Conservation (phyloP, 53 echinoderm and acorn worm species). For the Holothuria scabra region DNA sequence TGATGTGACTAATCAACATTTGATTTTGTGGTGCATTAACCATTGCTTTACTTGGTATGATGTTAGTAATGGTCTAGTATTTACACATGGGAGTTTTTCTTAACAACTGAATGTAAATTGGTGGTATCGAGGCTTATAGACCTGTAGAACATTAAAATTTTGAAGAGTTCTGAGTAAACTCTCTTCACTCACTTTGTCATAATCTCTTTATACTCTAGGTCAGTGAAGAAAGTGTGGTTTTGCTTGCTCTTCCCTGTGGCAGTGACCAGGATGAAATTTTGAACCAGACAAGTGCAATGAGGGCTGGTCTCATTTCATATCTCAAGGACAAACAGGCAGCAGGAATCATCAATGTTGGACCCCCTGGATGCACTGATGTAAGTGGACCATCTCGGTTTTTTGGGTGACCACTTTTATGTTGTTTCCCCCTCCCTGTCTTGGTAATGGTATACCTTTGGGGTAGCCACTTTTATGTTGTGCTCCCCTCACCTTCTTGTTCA, state of each 20-base stretch:
- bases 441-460: too few relatives aligned
- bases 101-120: too few relatives aligned
- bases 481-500: too few relatives aligned
- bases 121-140: too few relatives aligned
- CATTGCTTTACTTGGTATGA: too few relatives aligned
- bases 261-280: slow-evolving; percentile 85
- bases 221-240: slow-evolving; percentile 74
- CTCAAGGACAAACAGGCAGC: slow-evolving; percentile 95
- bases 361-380: slow-evolving; percentile 94
- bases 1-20: too few relatives aligned
- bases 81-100: too few relatives aligned
- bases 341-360: slow-evolving; percentile 97
- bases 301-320: slow-evolving; percentile 84
- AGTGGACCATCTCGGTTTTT: slow-evolving; percentile 17
- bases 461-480: neutral
- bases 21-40: too few relatives aligned
- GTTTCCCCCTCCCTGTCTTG: neutral
- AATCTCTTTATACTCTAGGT: slow-evolving; percentile 57
- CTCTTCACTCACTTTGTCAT: too few relatives aligned
- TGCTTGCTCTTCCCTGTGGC: slow-evolving; percentile 89
- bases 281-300: slow-evolving; percentile 83
- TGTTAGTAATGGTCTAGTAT: too few relatives aligned
- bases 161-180: too few relatives aligned
- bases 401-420: neutral
- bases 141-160: too few relatives aligned